phyloP scores from a whole-genome alignment of 2,797 vertebrate species.

The Lateolabrax maculatus region DNA sequence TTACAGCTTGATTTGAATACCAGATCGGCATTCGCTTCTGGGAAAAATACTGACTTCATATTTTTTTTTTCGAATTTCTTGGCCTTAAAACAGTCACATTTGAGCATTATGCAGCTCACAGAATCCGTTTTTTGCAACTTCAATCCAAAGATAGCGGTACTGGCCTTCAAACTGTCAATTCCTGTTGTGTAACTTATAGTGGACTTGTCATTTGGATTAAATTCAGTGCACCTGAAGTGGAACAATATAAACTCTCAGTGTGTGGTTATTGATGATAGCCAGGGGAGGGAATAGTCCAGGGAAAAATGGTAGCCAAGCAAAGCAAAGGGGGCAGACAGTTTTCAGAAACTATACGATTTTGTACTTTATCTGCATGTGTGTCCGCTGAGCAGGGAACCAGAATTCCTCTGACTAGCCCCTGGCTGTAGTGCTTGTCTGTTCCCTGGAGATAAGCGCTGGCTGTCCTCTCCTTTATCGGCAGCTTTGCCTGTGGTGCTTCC shows the following conservation, averaged over 20 bases:
- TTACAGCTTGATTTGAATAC: neutral
- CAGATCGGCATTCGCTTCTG: neutral
- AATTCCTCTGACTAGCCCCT: slow-evolving; percentile 52
- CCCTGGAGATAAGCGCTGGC: slow-evolving; percentile 64
- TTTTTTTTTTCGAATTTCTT: neutral
- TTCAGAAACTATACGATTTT: slow-evolving; percentile 44
- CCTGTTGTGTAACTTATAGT: slow-evolving; percentile 38
- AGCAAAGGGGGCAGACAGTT: slow-evolving; percentile 27
- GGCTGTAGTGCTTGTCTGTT: slow-evolving; percentile 58
- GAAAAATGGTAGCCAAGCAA: slow-evolving; percentile 51
- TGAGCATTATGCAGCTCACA: neutral
- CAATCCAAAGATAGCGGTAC: slow-evolving; percentile 30
- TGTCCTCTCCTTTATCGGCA: slow-evolving; percentile 48
- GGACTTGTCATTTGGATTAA: slow-evolving; percentile 58
- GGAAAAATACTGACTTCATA: slow-evolving; percentile 4
- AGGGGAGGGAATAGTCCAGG: slow-evolving; percentile 53
- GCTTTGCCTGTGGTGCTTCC: slow-evolving; percentile 52
- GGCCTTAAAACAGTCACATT: slow-evolving; percentile 5
- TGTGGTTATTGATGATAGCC: slow-evolving; percentile 62
- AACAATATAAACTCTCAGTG: slow-evolving; percentile 62
- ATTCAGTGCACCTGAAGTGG: slow-evolving; percentile 59
- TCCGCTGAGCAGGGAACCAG: slow-evolving; percentile 39
- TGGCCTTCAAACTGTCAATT: slow-evolving; percentile 49
- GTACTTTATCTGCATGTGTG: slow-evolving; percentile 57
- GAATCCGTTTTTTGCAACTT: slow-evolving; percentile 13